Base-by-base conservation (phyloP, 2,113 vertebrate genomes). In the Odontophorus gujanensis region DNA sequence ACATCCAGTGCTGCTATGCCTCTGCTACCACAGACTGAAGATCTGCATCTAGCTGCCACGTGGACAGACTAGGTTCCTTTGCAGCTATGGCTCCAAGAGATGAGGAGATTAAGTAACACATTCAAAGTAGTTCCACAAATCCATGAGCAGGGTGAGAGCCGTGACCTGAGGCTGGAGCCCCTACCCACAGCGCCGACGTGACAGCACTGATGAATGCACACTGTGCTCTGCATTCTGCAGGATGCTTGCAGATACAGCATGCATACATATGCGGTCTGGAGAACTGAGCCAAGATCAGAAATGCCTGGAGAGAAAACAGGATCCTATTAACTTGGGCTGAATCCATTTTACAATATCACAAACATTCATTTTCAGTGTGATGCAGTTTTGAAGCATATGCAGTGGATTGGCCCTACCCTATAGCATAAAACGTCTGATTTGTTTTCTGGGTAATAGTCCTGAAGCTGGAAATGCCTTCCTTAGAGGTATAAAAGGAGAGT, bases 31-130 rank as follows among this genome's bases (percentile, higher is more conserved):
- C 7, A 2, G 3, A 4, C 55, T 25, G 19, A 38, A 51, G 6
- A 7, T 34, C 62, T 3, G 2, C 2, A 0, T 16, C 30, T 7
- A 26, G 55, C 38, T 12, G 4, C 9, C 24, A 21, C 8, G 30
- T 22, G 36, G 53, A 47, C 40, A 7, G 26, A 17, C 34, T 6
- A 30, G 2, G 5, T 40, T 24, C 65, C 48, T 15, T 7, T 77
- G 72, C 34, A 50, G 40, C 30, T 42, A 2, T 2, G 8, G 48
- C 32, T 22, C 15, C 2, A 3, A 68, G 61, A 22, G n/a, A 26
- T 34, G 30, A 7, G 30, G 11, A 43, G 42, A 15, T 9, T 28
- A 24, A 51, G 26, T 2, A 15, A 58, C 66, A 22, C 8, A 8
- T 26, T 38, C 32, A 61, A 36, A 18, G 51, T 4, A 12, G 12